Conservation (phyloP, 2,888 invertebrate species). For the Mesopsocus fuscifrons region DNA sequence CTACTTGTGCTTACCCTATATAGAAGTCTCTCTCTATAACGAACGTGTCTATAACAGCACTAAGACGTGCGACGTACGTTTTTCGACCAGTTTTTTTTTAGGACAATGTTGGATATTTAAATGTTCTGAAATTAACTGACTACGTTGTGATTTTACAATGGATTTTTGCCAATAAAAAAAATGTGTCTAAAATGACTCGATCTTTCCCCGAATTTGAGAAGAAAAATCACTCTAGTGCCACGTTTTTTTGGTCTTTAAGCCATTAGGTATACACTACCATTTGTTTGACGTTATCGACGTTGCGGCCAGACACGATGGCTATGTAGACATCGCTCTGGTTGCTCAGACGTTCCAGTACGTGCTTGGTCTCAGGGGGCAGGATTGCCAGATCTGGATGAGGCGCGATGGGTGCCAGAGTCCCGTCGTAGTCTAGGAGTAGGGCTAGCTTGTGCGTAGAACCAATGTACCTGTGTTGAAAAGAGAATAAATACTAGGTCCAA, state of each 20-base stretch:
- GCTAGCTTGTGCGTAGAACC: slow-evolving; percentile 73
- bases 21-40: too few species aligned
- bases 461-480: slow-evolving; percentile 44
- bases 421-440: slow-evolving; percentile 68
- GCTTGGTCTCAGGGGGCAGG: slow-evolving; percentile 64
- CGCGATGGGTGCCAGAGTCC: slow-evolving; percentile 73
- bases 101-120: too few species aligned
- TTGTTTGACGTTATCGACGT: slow-evolving; percentile 69
- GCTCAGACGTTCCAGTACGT: slow-evolving; percentile 60
- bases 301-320: slow-evolving; percentile 69
- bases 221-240: too few species aligned
- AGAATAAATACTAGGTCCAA: slow-evolving; percentile 15
- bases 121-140: too few species aligned
- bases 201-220: too few species aligned
- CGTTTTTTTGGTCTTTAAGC: too few species aligned
- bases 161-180: too few species aligned
- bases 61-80: too few species aligned
- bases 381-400: slow-evolving; percentile 81
- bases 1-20: too few species aligned
- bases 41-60: slow-evolving; percentile 13
- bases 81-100: too few species aligned
- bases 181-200: too few species aligned
- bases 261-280: slow-evolving; percentile 35
- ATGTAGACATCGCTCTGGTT: slow-evolving; percentile 76
- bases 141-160: too few species aligned